Base-by-base conservation (phyloP, 2,113 vertebrate genomes). In the Neopipo cinnamomea region DNA sequence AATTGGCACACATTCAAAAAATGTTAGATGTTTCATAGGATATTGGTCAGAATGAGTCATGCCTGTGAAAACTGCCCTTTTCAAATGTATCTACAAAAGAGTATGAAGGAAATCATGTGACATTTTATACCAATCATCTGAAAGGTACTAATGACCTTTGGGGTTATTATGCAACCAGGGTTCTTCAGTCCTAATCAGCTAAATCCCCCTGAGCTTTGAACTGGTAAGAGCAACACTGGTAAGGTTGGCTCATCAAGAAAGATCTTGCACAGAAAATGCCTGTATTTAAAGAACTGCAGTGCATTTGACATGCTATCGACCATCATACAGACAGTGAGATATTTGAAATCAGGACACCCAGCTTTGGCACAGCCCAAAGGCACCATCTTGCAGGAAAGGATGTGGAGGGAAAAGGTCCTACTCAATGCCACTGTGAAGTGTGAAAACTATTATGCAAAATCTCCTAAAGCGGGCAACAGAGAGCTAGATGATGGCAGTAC, bases 71-170 rank as follows among this genome's bases (percentile, higher is more conserved):
- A 72, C 12, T 90, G 91, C 65, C 80, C 73, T 94, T 84, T 96
- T 87, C 63, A 83, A 14, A 59, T 73, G 8, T 16, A 74, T n/a
- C 83, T 47, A 63, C 67, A 68, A 90, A 94, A 92, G 28, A 62
- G 30, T 62, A 85, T 88, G 55, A 89, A 59, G 27, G 52, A 96
- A 89, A 82, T 92, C 47, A 92, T 93, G 50, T 92, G 79, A 37
- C 47, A 68, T 95, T 97, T 85, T 82, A 44, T 74, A 42, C 50
- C 33, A 87, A 71, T 47, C 28, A 84, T 93, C 88, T 88, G 63
- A 96, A 94, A 97, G 17, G 66, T 87, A 96, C 49, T 87, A 96
- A 92, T 78, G 91, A 87, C 33, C 82, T 92, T 86, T 66, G 63
- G 52, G 44, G 63, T 83, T 95, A 71, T 79, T 84, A 12, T 24